phyloP scores from a whole-genome alignment of 2,797 vertebrate genomes.

The Borostomias antarcticus region DNA sequence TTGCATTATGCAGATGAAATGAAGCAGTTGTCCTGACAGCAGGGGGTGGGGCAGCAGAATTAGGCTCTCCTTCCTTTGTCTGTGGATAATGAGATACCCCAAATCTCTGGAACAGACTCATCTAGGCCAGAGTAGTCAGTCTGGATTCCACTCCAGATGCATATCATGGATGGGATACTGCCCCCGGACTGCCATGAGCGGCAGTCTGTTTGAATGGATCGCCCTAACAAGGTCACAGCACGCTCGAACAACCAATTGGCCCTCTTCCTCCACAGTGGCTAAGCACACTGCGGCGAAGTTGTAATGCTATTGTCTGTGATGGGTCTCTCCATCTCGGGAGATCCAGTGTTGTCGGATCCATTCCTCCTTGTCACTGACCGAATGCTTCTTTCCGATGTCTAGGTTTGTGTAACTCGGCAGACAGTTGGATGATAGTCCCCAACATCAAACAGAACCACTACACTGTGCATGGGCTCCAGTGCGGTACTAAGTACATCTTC shows the following conservation, averaged over 20 bases:
- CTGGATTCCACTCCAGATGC: slow-evolving; percentile 43
- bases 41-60: slow-evolving; percentile 26
- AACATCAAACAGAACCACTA: slow-evolving; percentile 99
- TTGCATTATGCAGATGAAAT: slow-evolving; percentile 42
- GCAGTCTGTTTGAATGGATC: slow-evolving; percentile 54
- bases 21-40: slow-evolving; percentile 23
- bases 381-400: slow-evolving; percentile 41
- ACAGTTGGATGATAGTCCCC: slow-evolving; percentile 99
- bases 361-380: slow-evolving; percentile 21
- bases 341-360: not conserved
- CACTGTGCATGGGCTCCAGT: slow-evolving; percentile 96
- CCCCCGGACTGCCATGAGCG: slow-evolving; percentile 36
- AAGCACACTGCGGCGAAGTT: slow-evolving; percentile 30
- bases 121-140: slow-evolving; percentile 32
- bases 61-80: slow-evolving; percentile 23
- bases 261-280: slow-evolving; percentile 48
- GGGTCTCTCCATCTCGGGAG: too few relatives aligned
- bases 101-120: slow-evolving; percentile 6
- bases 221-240: slow-evolving; percentile 55
- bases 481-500: slow-evolving; percentile 97
- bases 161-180: slow-evolving; percentile 37
- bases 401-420: slow-evolving; percentile 98
- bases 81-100: slow-evolving; percentile 43
- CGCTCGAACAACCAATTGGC: slow-evolving; percentile 58
- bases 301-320: slow-evolving; percentile 34